These are phyloP conservation scores for Crocallis elinguaria DNA, from an alignment of 2,888 invertebrate genomes.

Conservation along the genomic window DNA sequence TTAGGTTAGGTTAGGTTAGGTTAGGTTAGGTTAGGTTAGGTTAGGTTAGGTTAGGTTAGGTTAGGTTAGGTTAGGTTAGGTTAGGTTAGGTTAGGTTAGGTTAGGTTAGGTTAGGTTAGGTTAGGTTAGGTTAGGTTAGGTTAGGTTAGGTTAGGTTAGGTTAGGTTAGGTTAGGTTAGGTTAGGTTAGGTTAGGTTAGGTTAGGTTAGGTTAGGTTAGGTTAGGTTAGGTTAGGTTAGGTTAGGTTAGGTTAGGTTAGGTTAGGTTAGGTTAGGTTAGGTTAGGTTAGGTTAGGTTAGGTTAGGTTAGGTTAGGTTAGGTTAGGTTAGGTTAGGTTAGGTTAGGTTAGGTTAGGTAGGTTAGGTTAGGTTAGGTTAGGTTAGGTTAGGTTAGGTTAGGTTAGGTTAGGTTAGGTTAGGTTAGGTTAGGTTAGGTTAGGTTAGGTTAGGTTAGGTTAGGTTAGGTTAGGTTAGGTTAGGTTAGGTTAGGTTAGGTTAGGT, in stretches of 20 bases:
- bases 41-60: slow-evolving; percentile 22
- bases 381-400: too few species aligned
- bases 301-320: neutral
- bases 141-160: too few species aligned
- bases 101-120: neutral
- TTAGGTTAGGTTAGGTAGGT: too few species aligned
- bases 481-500: neutral
- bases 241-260: neutral
- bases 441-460: neutral
- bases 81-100: neutral
- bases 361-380: too few species aligned
- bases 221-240: neutral
- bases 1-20: neutral
- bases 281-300: too few species aligned
- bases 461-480: neutral
- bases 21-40: slow-evolving; percentile 15
- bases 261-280: neutral
- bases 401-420: neutral
- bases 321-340: neutral
- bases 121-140: neutral
- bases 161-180: too few species aligned
- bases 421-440: neutral
- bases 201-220: neutral
- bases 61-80: neutral
- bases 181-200: neutral